Conservation (phyloP, 2,113 vertebrate species). For the Peromyscus californicus region DNA sequence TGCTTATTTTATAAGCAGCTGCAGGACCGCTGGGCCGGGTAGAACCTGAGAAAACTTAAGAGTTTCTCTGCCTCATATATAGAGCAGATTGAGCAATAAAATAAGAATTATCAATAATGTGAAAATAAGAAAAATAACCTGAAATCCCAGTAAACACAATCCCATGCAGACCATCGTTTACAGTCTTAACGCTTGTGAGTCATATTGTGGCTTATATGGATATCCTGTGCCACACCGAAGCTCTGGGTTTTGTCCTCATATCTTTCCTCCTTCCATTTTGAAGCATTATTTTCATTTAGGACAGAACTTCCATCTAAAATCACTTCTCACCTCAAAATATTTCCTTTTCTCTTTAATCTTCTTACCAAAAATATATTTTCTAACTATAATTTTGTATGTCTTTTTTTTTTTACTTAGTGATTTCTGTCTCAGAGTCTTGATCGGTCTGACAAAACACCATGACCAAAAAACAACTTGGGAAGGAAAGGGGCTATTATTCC, state of each 20-base stretch:
- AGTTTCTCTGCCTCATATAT: neutral
- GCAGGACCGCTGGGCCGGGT: too few relatives aligned
- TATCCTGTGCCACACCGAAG: too few relatives aligned
- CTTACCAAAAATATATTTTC: neutral
- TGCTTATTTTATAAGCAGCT: too few relatives aligned
- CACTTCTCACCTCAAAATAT: neutral
- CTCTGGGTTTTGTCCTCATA: neutral
- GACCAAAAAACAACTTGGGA: neutral
- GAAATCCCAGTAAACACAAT: neutral
- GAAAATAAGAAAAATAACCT: neutral
- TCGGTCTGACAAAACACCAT: neutral
- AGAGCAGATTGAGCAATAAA: neutral
- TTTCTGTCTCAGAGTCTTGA: neutral
- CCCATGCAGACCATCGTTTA: neutral
- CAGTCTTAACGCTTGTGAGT: neutral
- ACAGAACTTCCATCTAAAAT: neutral
- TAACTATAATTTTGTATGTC: neutral
- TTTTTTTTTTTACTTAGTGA: neutral
- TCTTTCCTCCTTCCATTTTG: neutral
- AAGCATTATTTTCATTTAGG: neutral
- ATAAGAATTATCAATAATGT: neutral
- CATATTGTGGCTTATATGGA: neutral
- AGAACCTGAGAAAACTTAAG: too few relatives aligned
- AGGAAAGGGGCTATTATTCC: too few relatives aligned
- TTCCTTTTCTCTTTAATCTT: neutral